Base-by-base conservation (phyloP, 2,113 vertebrate species). In the Thomomys bottae region DNA sequence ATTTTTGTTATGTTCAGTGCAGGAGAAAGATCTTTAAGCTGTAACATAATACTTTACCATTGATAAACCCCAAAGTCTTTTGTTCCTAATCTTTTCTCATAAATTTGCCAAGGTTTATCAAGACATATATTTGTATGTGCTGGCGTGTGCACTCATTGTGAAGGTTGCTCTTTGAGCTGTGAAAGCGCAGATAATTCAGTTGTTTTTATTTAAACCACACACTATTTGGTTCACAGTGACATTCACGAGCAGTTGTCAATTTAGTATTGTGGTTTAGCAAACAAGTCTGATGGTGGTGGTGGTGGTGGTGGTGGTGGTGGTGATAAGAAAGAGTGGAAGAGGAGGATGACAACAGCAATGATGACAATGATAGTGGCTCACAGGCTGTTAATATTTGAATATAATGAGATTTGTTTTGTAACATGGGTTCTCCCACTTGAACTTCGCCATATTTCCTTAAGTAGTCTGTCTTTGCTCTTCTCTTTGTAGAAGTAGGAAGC, bases 1-100 rank as follows among this genome's bases (percentile, higher is more conserved):
- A 40, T 49, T 73, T 95, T 84, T 71, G 49, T 45, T 54, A 54
- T 67, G 15, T 94, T 75, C 57, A 17, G 18, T 34, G 23, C 28
- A 61, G 28, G 4, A 26, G 80, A 84, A 15, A 57, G 36, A 20
- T 68, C 18, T 59, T 87, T 21, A 73, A 81, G 57, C 57, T 63
- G 10, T 66, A 49, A 42, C 5, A 10, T 20, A 23, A 1, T 54
- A 1, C 59, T 82, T 34, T 83, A 32, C 36, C 57, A 21, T 12
- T 73, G 84, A 32, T 54, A 75, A 91, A 77, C 28, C 28, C 68
- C 49, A 54, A 45, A 64, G 57, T 59, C 40, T 57, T 36, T 64
- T 78, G 8, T 49, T 38, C 32, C 72, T 64, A 1, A 20, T 63
- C 24, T 81, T 49, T 63, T 70, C 28, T 73, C 23, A 2, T 23